Conservation (phyloP, 2,888 invertebrate species). For the Hypena proboscidalis region DNA sequence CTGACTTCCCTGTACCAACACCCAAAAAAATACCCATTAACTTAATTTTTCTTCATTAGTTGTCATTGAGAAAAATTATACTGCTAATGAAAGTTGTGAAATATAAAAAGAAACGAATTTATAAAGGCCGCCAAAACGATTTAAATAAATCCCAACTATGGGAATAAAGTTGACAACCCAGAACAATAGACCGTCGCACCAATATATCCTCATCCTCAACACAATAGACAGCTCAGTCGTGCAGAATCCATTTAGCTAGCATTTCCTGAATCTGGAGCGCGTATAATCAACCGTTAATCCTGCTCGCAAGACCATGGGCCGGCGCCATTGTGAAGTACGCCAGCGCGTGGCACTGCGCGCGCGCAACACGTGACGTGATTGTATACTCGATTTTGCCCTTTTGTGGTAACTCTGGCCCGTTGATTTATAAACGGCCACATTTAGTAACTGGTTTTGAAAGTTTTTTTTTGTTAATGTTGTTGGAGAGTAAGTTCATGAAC, state of each 20-base stretch:
- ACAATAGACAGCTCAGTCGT: conserved; percentile 65
- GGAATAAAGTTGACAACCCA: no score
- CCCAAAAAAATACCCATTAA: no score
- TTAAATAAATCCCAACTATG: no score
- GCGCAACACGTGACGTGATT: conserved; percentile 79
- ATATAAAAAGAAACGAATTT: no score
- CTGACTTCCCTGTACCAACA: no score
- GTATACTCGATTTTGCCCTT: conserved; percentile 70
- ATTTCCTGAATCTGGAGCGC: conserved; percentile 81
- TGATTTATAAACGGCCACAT: conserved; percentile 45
- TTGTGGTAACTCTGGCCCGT: conserved; percentile 64
- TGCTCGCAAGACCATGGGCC: conserved; percentile 63
- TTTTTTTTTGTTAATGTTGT: conserved; percentile 18
- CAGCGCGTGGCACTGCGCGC: conserved; percentile 77
- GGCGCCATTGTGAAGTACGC: conserved; percentile 49
- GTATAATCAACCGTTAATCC: conserved; percentile 82
- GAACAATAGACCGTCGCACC: neutral
- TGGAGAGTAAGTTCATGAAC: conserved; percentile 1
- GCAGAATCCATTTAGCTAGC: conserved; percentile 61
- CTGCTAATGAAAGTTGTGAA: no score
- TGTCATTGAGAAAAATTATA: no score
- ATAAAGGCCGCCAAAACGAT: no score
- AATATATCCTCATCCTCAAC: conserved; percentile 35
- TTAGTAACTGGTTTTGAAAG: conserved; percentile 32
- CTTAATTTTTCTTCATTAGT: no score